A percentile compares a stretch with the other conserved stretches of the same genome.
Conservation (phyloP, 2,797 vertebrate genomes). For the Paedocypris micromegethes region DNA sequence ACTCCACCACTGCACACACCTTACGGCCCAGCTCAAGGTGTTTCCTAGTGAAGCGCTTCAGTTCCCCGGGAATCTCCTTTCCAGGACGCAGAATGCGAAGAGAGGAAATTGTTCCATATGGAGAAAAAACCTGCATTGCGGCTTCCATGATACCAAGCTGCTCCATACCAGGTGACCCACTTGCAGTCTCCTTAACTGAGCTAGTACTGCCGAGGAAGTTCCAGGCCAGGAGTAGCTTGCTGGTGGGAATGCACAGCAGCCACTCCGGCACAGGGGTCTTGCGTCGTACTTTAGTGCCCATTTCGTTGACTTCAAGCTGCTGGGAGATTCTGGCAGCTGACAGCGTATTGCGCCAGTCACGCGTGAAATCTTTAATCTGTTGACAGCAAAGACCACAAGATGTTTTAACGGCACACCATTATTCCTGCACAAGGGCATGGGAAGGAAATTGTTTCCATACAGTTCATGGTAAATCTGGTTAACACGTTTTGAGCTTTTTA, state of each 20-base stretch:
- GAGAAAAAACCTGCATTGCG: constrained; percentile 61
- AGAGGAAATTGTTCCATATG: constrained; percentile 59
- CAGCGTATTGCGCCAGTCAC: constrained; percentile 70
- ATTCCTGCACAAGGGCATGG: too few species aligned
- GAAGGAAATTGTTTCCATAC: too few species aligned
- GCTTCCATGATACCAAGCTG: constrained; percentile 57
- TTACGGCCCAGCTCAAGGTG: constrained; percentile 67
- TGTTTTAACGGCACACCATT: too few species aligned
- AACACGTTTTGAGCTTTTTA: too few species aligned
- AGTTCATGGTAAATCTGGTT: too few species aligned
- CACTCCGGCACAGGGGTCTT: constrained; percentile 62
- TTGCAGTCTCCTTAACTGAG: constrained; percentile 2
- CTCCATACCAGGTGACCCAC: neutral
- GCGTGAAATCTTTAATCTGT: constrained; percentile 61
- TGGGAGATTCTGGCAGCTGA: constrained; percentile 64
- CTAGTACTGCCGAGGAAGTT: constrained; percentile 52
- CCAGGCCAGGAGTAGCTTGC: constrained; percentile 71
- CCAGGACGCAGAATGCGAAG: constrained; percentile 71
- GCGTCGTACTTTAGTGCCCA: constrained; percentile 74
- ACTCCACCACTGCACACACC: constrained; percentile 72
- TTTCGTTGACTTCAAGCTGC: constrained; percentile 71
- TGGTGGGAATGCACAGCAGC: constrained; percentile 69
- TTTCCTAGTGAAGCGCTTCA: constrained; percentile 57
- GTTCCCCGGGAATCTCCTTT: constrained; percentile 66
- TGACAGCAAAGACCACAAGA: neutral